These are phyloP conservation scores for Eubasilissa regina DNA, from an alignment of 1,140 invertebrate genomes.

Conservation along the genomic window DNA sequence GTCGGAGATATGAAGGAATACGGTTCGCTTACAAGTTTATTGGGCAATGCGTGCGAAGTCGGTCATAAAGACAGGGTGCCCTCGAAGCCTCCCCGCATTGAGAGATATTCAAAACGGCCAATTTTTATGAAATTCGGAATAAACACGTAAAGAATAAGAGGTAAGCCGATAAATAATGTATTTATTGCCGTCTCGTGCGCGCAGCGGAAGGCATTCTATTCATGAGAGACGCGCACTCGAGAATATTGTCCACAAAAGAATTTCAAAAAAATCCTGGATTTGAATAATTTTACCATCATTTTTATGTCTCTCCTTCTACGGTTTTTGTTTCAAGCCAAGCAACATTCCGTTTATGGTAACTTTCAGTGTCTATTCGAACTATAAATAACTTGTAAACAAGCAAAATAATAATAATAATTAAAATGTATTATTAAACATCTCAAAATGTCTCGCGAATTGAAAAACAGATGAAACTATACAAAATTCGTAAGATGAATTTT, in stretches of 20 bases:
- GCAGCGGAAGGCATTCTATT: neutral
- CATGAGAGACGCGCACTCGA: neutral
- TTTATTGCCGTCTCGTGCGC: constrained; percentile 1
- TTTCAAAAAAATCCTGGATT: neutral
- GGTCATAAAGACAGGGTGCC: constrained; percentile 18
- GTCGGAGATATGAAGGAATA: constrained; percentile 16
- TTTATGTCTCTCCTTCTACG: no score
- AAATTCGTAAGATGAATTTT: no score
- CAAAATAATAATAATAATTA: no score
- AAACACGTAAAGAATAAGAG: constrained; percentile 1
- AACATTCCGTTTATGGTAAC: no score
- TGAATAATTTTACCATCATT: constrained; percentile 8
- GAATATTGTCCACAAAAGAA: neutral
- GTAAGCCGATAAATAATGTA: constrained; percentile 8
- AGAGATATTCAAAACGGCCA: neutral
- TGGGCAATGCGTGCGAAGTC: constrained; percentile 19
- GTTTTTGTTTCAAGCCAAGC: no score
- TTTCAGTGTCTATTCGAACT: no score
- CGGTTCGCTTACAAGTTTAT: constrained; percentile 30
- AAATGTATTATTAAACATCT: no score
- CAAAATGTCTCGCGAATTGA: no score
- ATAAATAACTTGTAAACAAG: no score
- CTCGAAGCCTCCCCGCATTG: constrained; percentile 2
- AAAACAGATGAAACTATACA: no score
- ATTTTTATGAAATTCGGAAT: constrained; percentile 3